Evolutionary conservation across 2,797 vertebrate genomes (phyloP), one percentile per base, ranked within the genome.

Genomic region (Taeniopygia guttata): DNA sequence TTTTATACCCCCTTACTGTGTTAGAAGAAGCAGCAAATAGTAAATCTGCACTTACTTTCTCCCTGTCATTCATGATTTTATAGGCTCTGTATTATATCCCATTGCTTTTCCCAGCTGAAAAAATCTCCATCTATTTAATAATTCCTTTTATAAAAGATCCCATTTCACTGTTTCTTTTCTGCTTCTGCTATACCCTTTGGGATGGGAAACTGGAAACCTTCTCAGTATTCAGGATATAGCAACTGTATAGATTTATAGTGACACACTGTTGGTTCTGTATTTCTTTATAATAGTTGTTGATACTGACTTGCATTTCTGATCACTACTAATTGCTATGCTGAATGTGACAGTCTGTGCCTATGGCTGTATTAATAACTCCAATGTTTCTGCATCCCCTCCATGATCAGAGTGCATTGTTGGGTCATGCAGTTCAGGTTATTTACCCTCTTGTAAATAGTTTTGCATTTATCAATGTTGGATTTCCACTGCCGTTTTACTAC

Each of bases 11-110:
- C 29, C 46, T 90, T 94, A 90, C 62, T 69, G 46, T 2, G 10
- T 90, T 94, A 82, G 66, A 78, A 76, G 62, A 78, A 91, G 83
- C 59, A 84, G 85, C 45, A 90, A 93, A 76, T 43, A 84, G 67
- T 90, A 90, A 62, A 91, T 93, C 73, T 89, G 38, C 83, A 78
- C 58, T 84, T 90, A 81, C 26, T 84, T 95, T 93, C 83, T 96
- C 32, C 29, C 29, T 73, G 46, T 79, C 26, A 9, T 94, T 96
- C 62, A 69, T 75, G 40, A 72, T 86, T 91, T 88, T 88, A 56
- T 91, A 94, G 59, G 55, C 40, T 36, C 36, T 73, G 27, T 81
- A 78, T 83, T 89, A 91, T 55, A 93, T 38, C 51, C 29, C 17
- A 13, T 85, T 9, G 4, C 59, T 88, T 94, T 94, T 84, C 69